A percentile compares a stretch with the other conserved stretches of the same genome.
Conservation (phyloP, 2,888 invertebrate genomes). For the Loripinus fragilis region DNA sequence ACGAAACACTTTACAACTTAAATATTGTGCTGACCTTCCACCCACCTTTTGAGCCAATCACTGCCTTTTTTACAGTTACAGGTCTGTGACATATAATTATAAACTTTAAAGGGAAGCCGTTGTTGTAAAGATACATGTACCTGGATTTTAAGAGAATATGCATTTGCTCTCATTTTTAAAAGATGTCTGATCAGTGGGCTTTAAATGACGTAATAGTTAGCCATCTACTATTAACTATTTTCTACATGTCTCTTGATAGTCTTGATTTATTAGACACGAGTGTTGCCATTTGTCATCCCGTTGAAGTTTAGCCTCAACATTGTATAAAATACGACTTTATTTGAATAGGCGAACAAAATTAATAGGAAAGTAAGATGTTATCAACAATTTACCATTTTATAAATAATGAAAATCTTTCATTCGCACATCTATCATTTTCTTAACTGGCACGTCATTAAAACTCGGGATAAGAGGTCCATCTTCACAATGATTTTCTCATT, state of each 20-base stretch:
- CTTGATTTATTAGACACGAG: neutral
- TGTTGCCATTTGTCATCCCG: slow-evolving; percentile 12
- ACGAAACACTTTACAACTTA: too few relatives aligned
- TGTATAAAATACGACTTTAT: slow-evolving; percentile 14
- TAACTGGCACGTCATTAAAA: neutral
- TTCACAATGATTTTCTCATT: neutral
- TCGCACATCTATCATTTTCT: slow-evolving; percentile 6
- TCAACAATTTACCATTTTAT: slow-evolving; percentile 7
- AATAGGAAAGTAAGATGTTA: slow-evolving; percentile 9
- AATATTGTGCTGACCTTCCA: too few relatives aligned
- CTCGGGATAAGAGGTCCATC: neutral
- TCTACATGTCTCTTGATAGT: slow-evolving; percentile 6
- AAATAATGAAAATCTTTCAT: slow-evolving; percentile 16
- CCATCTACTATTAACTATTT: neutral
- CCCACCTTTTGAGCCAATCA: too few relatives aligned
- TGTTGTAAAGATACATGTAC: too few relatives aligned
- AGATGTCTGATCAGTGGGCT: too few relatives aligned
- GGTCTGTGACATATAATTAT: too few relatives aligned
- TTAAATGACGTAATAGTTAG: neutral
- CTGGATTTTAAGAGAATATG: too few relatives aligned
- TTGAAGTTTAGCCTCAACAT: slow-evolving; percentile 2
- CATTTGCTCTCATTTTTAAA: too few relatives aligned
- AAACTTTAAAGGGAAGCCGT: too few relatives aligned
- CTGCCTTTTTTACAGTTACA: too few relatives aligned
- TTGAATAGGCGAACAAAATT: slow-evolving; percentile 18